phyloP scores from a whole-genome alignment of 2,113 vertebrate genomes.

The Sinosuthora webbiana region DNA sequence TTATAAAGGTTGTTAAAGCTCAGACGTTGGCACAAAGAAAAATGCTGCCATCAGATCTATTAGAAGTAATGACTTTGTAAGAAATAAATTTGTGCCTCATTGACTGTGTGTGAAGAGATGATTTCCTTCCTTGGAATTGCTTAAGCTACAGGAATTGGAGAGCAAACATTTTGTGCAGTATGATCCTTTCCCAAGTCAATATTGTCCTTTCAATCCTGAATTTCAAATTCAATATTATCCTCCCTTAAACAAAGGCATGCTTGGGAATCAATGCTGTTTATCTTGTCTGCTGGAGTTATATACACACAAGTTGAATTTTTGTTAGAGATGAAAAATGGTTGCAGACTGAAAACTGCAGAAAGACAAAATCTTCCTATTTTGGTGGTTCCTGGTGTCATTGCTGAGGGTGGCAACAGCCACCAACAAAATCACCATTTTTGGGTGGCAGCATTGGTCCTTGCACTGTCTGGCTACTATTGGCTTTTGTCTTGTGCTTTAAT shows the following conservation, averaged over 20 bases:
- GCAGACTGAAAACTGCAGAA: not conserved
- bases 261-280: not conserved
- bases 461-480: not conserved
- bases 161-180: not conserved
- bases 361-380: not conserved
- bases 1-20: not conserved
- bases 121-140: not conserved
- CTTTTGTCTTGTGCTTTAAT: not conserved
- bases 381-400: not conserved
- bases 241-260: not conserved
- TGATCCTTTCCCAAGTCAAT: not conserved
- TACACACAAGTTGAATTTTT: not conserved
- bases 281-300: not conserved
- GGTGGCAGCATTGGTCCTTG: not conserved
- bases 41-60: not conserved
- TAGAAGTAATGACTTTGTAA: not conserved
- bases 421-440: not conserved
- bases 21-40: not conserved
- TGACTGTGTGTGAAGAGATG: not conserved
- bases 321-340: not conserved
- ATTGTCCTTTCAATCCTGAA: not conserved
- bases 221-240: constrained; percentile 5
- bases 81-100: not conserved
- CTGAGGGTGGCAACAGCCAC: not conserved
- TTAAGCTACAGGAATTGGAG: not conserved